phyloP scores from a whole-genome alignment of 2,888 invertebrate genomes.

The Caenorhabditis macrosperma region DNA sequence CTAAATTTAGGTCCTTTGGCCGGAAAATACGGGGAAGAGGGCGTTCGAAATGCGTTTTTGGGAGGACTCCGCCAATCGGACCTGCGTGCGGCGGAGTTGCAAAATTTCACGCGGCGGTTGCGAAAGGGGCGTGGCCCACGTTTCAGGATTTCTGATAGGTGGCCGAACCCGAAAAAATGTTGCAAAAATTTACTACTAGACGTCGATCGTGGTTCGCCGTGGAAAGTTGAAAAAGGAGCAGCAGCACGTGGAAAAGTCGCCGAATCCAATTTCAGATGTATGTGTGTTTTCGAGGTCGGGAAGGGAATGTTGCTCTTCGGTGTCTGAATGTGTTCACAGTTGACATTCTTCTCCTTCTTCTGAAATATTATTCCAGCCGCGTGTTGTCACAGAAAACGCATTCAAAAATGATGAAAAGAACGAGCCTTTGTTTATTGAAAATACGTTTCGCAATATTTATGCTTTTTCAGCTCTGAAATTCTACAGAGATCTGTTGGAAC shows the following conservation, averaged over 20 bases:
- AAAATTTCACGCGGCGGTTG: too few relatives aligned
- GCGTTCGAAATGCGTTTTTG: too few relatives aligned
- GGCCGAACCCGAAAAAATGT: background rate
- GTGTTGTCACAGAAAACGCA: background rate
- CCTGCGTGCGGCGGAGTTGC: too few relatives aligned
- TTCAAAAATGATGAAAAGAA: background rate
- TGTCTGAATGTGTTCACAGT: background rate
- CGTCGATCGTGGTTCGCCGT: too few relatives aligned
- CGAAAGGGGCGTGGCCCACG: too few relatives aligned
- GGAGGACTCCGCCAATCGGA: too few relatives aligned
- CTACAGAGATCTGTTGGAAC: too few relatives aligned
- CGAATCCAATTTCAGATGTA: constrained; percentile 52
- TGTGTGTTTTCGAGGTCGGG: constrained; percentile 15
- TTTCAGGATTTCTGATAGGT: constrained; percentile 6
- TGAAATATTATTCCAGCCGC: background rate
- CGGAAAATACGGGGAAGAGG: too few relatives aligned
- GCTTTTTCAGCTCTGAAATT: background rate
- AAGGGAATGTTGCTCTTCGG: constrained; percentile 16
- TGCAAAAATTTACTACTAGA: too few relatives aligned
- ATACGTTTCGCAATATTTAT: background rate
- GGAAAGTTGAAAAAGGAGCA: background rate
- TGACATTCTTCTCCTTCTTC: background rate
- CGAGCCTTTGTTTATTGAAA: background rate
- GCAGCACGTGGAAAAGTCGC: background rate
- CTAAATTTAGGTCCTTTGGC: too few relatives aligned